Percentiles rank a stretch among this genome's conserved stretches.
These are phyloP conservation scores for Atrina japonica DNA, from an alignment of 2,888 invertebrate species.

Conservation along the genomic window DNA sequence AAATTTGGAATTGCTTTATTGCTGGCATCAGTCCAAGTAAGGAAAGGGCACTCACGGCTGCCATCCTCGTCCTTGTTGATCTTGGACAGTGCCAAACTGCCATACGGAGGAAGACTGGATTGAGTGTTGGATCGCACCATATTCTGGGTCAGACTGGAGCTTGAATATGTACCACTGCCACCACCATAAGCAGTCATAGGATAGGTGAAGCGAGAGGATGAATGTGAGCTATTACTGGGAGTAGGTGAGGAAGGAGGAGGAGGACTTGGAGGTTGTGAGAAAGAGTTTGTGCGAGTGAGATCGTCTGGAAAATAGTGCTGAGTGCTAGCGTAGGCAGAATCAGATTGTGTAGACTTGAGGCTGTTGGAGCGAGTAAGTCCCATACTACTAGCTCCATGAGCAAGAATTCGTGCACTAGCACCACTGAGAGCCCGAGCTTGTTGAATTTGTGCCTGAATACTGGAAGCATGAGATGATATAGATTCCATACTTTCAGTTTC, in stretches of 20 bases:
- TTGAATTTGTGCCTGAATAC: constrained; percentile 84
- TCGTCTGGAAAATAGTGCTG: constrained; percentile 64
- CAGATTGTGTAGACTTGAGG: constrained; percentile 91
- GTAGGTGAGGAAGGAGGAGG: constrained; percentile 73
- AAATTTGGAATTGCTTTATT: no score
- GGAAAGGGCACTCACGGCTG: constrained; percentile 65
- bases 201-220: constrained; percentile 75
- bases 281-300: constrained; percentile 68
- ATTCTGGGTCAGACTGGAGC: constrained; percentile 52
- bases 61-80: constrained; percentile 69
- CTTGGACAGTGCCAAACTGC: constrained; percentile 67
- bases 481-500: constrained; percentile 93
- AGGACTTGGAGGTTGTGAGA: constrained; percentile 69
- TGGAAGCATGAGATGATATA: constrained; percentile 80
- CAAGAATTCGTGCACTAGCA: constrained; percentile 83
- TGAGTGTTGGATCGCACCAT: constrained; percentile 75
- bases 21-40: no score
- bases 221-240: constrained; percentile 73
- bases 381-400: constrained; percentile 84
- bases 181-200: constrained; percentile 70
- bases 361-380: constrained; percentile 77
- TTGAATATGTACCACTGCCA: constrained; percentile 39
- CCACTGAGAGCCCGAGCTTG: constrained; percentile 87
- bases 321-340: constrained; percentile 92
- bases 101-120: constrained; percentile 67